Conservation (phyloP, 2,113 vertebrate genomes). For the Promerops cafer region DNA sequence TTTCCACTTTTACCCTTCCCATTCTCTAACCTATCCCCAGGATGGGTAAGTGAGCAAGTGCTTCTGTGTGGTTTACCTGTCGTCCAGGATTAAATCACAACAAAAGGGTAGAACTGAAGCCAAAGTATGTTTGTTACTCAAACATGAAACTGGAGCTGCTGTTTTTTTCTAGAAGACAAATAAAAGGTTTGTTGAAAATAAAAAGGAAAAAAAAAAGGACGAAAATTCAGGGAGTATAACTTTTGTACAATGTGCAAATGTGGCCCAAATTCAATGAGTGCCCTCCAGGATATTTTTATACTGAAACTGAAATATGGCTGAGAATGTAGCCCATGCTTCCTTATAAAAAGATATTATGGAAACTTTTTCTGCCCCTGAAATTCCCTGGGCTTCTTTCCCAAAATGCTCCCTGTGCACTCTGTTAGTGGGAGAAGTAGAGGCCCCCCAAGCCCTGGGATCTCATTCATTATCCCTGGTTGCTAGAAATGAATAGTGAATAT, state of each 20-base stretch:
- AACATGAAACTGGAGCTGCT: neutral
- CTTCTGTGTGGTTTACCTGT: neutral
- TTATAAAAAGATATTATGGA: neutral
- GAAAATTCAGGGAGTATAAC: neutral
- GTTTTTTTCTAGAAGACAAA: neutral
- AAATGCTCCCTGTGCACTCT: neutral
- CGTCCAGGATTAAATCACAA: neutral
- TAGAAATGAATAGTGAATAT: neutral
- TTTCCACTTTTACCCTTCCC: neutral
- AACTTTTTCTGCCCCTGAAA: neutral
- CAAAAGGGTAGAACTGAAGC: neutral
- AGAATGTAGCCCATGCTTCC: neutral
- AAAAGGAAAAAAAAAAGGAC: neutral
- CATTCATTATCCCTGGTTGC: neutral
- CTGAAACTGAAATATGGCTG: neutral
- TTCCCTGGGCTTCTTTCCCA: neutral
- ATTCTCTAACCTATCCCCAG: neutral
- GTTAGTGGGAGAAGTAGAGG: neutral
- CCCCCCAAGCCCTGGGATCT: neutral
- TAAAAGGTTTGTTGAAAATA: neutral
- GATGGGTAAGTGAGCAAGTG: neutral
- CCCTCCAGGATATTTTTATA: neutral
- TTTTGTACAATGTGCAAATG: neutral
- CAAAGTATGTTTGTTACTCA: neutral
- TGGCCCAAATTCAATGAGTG: neutral